Percentiles rank a stretch among this genome's conserved stretches.
These are phyloP conservation scores for Sprattus sprattus DNA, from an alignment of 2,113 vertebrate genomes.

Conservation along the genomic window DNA sequence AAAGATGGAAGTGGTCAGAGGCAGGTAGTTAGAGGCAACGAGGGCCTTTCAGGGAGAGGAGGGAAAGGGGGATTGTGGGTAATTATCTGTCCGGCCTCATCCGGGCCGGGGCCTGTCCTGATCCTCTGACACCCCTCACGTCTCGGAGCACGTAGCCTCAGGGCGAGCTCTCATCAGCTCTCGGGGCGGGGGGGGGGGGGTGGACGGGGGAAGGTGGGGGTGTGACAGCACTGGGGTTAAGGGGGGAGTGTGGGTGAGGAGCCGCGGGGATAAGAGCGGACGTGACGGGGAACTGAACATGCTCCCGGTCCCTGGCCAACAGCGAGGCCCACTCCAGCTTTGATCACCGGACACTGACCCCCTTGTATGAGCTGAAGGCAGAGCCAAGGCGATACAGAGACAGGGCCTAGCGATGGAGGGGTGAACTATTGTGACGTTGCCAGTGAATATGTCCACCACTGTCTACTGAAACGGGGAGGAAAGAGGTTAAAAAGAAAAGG, in stretches of 20 bases:
- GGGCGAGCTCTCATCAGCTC: conserved; percentile 62
- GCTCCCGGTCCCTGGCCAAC: not conserved
- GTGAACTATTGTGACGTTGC: conserved; percentile 11
- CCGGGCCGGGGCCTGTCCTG: conserved; percentile 16
- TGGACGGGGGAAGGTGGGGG: conserved; percentile 1
- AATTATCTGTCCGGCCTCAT: conserved; percentile 37
- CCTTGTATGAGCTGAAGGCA: conserved; percentile 43
- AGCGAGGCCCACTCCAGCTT: conserved; percentile 53
- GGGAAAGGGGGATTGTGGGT: conserved; percentile 45
- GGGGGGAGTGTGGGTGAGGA: not conserved
- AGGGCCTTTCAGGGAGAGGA: not conserved
- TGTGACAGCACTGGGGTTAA: not conserved
- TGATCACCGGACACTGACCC: conserved; percentile 59
- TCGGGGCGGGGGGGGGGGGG: conserved; percentile 46
- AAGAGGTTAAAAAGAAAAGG: conserved; percentile 59
- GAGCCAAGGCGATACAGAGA: not conserved
- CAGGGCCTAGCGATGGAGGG: not conserved
- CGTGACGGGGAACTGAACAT: conserved; percentile 26
- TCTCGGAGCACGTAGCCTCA: conserved; percentile 42
- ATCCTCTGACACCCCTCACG: conserved; percentile 38
- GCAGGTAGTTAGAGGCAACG: not conserved
- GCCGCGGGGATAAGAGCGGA: conserved; percentile 47
- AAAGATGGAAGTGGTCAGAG: not conserved
- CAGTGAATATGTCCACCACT: not conserved
- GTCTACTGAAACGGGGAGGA: not conserved